phyloP scores from a whole-genome alignment of 1,140 invertebrate genomes.

The Centruroides sculpturatus region DNA sequence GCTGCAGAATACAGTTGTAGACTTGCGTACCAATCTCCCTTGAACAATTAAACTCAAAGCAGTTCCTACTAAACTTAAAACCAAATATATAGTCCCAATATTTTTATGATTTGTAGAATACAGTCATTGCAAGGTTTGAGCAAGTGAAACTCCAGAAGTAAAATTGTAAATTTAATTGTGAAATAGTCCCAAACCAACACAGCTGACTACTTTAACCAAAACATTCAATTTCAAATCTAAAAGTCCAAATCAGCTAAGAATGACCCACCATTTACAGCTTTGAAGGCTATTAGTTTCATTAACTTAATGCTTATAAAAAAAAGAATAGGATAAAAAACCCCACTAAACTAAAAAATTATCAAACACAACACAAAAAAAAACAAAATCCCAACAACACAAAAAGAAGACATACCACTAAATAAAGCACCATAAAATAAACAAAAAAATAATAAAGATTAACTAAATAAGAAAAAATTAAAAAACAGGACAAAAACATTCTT shows the following conservation, averaged over 20 bases:
- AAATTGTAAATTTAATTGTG: too few species aligned
- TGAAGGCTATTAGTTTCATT: background rate
- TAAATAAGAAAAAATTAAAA: background rate
- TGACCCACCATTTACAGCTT: background rate
- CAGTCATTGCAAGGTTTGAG: conserved; percentile 29
- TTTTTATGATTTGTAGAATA: conserved; percentile 59
- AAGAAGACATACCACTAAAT: too few species aligned
- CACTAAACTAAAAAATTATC: background rate
- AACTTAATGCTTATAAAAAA: background rate
- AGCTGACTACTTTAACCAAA: background rate
- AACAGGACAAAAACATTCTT: background rate
- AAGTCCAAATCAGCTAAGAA: background rate
- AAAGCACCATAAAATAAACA: background rate
- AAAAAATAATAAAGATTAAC: conserved; percentile 1
- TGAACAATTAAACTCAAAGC: conserved; percentile 49
- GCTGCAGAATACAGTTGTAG: too few species aligned
- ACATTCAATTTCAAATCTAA: conserved; percentile 5
- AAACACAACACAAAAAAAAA: background rate
- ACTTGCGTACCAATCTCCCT: conserved; percentile 38
- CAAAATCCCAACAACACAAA: too few species aligned
- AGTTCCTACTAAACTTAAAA: conserved; percentile 50
- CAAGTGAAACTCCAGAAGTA: too few species aligned
- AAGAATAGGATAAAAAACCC: background rate
- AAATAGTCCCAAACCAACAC: too few species aligned
- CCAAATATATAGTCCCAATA: conserved; percentile 58